Conservation (phyloP, 1,140 invertebrate species). For the Leptoteleia sp. region DNA sequence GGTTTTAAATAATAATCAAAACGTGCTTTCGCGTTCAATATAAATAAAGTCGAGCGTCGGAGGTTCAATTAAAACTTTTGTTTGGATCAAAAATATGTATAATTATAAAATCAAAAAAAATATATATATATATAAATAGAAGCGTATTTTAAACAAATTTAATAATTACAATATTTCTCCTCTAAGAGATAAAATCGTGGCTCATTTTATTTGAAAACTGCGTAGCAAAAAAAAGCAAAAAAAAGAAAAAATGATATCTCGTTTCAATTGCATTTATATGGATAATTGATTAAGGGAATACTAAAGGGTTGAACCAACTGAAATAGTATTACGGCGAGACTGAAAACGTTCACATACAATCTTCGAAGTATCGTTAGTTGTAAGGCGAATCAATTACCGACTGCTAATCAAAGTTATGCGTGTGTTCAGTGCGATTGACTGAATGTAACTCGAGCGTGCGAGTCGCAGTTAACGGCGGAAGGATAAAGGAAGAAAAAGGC, state of each 20-base stretch:
- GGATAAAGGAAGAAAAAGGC: too few species aligned
- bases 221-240: too few species aligned
- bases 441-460: too few species aligned
- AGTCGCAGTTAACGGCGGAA: too few species aligned
- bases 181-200: too few species aligned
- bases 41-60: background rate
- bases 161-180: too few species aligned
- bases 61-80: slow-evolving; percentile 8
- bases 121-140: background rate
- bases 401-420: slow-evolving; percentile 32
- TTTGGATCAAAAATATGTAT: background rate
- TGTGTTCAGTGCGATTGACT: slow-evolving; percentile 9
- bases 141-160: too few species aligned
- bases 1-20: slow-evolving; percentile 20
- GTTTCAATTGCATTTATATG: too few species aligned
- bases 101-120: background rate
- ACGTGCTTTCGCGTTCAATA: slow-evolving; percentile 18
- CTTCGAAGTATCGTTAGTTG: slow-evolving; percentile 33
- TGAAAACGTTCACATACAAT: slow-evolving; percentile 60
- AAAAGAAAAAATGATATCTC: too few species aligned
- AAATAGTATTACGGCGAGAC: slow-evolving; percentile 77
- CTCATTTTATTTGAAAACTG: too few species aligned
- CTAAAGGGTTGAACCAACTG: slow-evolving; percentile 2
- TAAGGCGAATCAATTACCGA: slow-evolving; percentile 44
- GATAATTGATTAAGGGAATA: too few species aligned